phyloP scores from a whole-genome alignment of 92 coral and sea anemone genomes.

The Umimayanthus chanpuru region DNA sequence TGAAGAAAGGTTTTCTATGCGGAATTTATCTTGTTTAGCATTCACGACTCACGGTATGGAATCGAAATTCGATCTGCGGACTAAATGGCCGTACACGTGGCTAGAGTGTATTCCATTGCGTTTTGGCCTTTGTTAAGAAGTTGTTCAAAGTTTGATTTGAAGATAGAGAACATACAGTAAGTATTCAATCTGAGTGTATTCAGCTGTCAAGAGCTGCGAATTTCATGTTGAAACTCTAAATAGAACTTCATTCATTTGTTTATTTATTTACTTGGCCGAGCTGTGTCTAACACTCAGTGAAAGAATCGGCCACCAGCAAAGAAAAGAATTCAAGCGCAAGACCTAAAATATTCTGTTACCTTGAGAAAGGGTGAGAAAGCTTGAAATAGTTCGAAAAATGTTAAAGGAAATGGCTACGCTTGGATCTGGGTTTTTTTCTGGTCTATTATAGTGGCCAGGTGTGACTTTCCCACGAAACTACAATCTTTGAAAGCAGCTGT shows the following conservation, averaged over 20 bases:
- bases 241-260: slow-evolving; percentile 29
- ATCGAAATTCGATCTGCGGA: slow-evolving; percentile 27
- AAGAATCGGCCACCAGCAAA: slow-evolving; percentile 10
- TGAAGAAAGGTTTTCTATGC: slow-evolving; percentile 14
- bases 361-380: background rate
- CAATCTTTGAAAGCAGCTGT: slow-evolving; percentile 78
- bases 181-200: slow-evolving; percentile 32
- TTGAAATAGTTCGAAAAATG: background rate
- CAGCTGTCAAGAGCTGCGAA: slow-evolving; percentile 45
- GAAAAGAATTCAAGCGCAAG: background rate
- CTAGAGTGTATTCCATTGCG: background rate
- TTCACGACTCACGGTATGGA: background rate
- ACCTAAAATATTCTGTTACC: background rate
- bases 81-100: slow-evolving; percentile 37
- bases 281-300: slow-evolving; percentile 29
- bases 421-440: slow-evolving; percentile 47
- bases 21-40: slow-evolving; percentile 27
- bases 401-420: slow-evolving; percentile 29
- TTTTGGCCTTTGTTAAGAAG: slow-evolving; percentile 24
- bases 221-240: slow-evolving; percentile 45
- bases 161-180: slow-evolving; percentile 42
- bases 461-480: slow-evolving; percentile 88
- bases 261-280: slow-evolving; percentile 33
- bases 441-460: slow-evolving; percentile 67
- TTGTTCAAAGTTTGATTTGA: slow-evolving; percentile 44